phyloP scores from a whole-genome alignment of 2,888 invertebrate genomes.

The Lasioglossum vierecki region DNA sequence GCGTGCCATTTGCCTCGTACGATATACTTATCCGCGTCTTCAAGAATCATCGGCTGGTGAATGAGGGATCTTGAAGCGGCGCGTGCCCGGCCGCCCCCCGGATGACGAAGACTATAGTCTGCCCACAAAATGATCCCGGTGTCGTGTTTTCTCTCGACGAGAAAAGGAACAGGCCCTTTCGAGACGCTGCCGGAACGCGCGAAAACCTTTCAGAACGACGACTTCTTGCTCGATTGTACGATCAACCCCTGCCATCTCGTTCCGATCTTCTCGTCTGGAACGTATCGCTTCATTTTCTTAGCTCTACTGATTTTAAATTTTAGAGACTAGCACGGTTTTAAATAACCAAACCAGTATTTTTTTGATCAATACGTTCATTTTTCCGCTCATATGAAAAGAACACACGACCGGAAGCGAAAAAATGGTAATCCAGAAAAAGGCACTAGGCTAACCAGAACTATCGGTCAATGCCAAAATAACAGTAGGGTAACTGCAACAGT shows the following conservation, averaged over 20 bases:
- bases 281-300: background rate
- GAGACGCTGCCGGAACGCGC: slow-evolving; percentile 23
- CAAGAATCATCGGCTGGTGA: slow-evolving; percentile 77
- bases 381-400: no score
- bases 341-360: no score
- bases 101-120: slow-evolving; percentile 36
- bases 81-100: slow-evolving; percentile 76
- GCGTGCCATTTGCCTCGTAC: slow-evolving; percentile 81
- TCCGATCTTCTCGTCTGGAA: background rate
- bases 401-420: no score
- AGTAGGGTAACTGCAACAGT: no score
- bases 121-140: slow-evolving; percentile 50
- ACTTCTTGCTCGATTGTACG: background rate
- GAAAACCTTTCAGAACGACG: slow-evolving; percentile 1
- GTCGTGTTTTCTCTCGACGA: slow-evolving; percentile 39
- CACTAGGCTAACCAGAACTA: no score
- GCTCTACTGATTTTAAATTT: background rate
- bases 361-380: no score
- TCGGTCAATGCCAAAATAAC: no score
- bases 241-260: background rate
- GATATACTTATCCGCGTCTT: slow-evolving; percentile 77
- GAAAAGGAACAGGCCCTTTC: slow-evolving; percentile 33
- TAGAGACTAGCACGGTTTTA: no score
- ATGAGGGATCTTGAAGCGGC: slow-evolving; percentile 77
- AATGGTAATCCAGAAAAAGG: no score